These are phyloP conservation scores for Cairina moschata DNA, from an alignment of 2,113 vertebrate species.

Conservation along the genomic window DNA sequence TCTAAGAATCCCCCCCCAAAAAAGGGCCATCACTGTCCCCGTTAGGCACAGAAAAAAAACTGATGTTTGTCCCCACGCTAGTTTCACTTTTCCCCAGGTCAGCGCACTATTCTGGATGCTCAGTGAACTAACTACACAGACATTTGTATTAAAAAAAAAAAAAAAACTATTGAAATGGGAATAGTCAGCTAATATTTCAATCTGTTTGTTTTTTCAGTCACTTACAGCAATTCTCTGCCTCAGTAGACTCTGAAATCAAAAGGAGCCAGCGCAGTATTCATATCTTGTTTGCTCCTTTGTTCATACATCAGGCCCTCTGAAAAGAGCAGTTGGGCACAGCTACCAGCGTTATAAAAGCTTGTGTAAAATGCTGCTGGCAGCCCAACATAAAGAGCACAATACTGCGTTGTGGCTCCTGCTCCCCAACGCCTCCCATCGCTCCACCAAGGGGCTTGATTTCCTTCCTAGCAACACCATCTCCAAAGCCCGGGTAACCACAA, in stretches of 20 bases:
- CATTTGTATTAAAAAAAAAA: background rate
- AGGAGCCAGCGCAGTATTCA: constrained; percentile 39
- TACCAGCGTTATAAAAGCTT: constrained; percentile 39
- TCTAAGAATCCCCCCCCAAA: background rate
- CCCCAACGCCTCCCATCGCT: background rate
- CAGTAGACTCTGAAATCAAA: constrained; percentile 10
- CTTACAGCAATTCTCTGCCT: constrained; percentile 28
- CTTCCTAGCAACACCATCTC: background rate
- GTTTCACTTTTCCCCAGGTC: background rate
- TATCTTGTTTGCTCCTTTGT: constrained; percentile 67
- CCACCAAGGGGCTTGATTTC: background rate
- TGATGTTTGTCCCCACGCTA: background rate
- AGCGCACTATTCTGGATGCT: background rate
- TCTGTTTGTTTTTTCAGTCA: constrained; percentile 9
- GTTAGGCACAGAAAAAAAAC: background rate
- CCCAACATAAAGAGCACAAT: constrained; percentile 10
- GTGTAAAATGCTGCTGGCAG: constrained; percentile 41
- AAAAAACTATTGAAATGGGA: background rate
- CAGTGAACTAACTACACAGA: constrained; percentile 2
- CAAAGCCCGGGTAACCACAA: background rate
- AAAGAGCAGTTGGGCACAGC: constrained; percentile 64
- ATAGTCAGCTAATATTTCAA: constrained; percentile 16
- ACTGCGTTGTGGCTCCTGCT: constrained; percentile 7
- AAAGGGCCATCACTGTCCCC: background rate
- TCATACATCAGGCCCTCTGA: constrained; percentile 65